Evolutionary conservation across 1,140 invertebrate species (phyloP).

Genomic region (Paracyclopina nana): DNA sequence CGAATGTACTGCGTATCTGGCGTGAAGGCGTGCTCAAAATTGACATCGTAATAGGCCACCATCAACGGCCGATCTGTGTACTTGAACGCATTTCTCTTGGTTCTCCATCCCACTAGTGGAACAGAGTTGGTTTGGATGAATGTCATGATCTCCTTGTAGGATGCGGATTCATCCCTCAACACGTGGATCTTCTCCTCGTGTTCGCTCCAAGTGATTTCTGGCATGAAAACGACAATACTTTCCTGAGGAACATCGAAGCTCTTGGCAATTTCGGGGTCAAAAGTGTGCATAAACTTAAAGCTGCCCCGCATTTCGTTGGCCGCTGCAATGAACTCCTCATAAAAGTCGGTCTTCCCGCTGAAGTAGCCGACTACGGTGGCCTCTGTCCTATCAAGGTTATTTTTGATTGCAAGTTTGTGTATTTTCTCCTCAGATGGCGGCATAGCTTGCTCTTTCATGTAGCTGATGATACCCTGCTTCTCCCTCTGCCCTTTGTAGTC

Average conservation of each 20-base stretch:
- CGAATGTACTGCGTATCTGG: slow-evolving; percentile 35
- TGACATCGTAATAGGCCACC: slow-evolving; percentile 38
- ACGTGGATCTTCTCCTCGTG: slow-evolving; percentile 28
- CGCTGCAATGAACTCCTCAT: slow-evolving; percentile 32
- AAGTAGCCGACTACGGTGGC: slow-evolving; percentile 37
- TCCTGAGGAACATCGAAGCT: slow-evolving; percentile 28
- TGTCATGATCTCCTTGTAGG: slow-evolving; percentile 14
- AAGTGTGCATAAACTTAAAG: slow-evolving; percentile 25
- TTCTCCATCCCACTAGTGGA: slow-evolving; percentile 36
- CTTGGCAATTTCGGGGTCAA: slow-evolving; percentile 25
- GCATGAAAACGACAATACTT: slow-evolving; percentile 32
- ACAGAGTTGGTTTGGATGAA: slow-evolving; percentile 15
- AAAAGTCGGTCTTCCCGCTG: slow-evolving; percentile 26
- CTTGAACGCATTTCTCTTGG: slow-evolving; percentile 26
- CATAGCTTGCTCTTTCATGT: slow-evolving; percentile 34
- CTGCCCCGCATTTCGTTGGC: slow-evolving; percentile 30
- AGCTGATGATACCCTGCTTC: slow-evolving; percentile 26
- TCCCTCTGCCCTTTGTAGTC: slow-evolving; percentile 33
- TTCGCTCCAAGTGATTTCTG: slow-evolving; percentile 35
- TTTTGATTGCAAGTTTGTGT: slow-evolving; percentile 26
- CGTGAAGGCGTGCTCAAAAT: slow-evolving; percentile 35
- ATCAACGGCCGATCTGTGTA: slow-evolving; percentile 30
- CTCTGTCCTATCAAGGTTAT: slow-evolving; percentile 29
- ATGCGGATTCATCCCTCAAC: slow-evolving; percentile 18
- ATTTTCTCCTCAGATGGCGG: slow-evolving; percentile 30